Percentiles rank a stretch among this genome's conserved stretches.
phyloP scores from a whole-genome alignment of 1,140 invertebrate genomes.

The Drosophila orena region DNA sequence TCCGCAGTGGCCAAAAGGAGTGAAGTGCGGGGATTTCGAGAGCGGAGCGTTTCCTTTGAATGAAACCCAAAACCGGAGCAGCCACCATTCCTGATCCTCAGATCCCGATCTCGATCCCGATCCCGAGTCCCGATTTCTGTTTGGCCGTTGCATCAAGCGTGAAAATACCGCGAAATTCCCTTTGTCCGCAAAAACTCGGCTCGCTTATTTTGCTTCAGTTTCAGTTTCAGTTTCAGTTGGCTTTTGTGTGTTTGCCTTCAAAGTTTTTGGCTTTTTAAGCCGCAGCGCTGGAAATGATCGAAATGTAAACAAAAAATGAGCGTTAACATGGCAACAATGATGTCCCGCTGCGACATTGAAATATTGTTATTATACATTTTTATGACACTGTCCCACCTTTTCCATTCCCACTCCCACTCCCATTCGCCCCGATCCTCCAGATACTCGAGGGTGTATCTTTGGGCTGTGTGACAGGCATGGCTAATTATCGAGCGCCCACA shows the following conservation, averaged over 20 bases:
- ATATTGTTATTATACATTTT: conserved; percentile 84
- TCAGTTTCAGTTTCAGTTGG: conserved; percentile 3
- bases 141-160: conserved; percentile 67
- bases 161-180: conserved; percentile 84
- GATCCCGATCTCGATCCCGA: conserved; percentile 1
- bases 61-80: conserved; percentile 76
- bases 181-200: conserved; percentile 31
- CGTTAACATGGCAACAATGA: conserved; percentile 85
- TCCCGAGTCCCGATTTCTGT: conserved; percentile 11
- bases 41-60: conserved; percentile 68
- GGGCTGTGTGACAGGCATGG: conserved; percentile 22
- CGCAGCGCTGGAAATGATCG: conserved; percentile 48
- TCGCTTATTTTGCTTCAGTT: not conserved
- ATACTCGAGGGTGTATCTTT: not conserved
- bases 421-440: no score
- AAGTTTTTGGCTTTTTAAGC: conserved; percentile 39
- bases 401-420: not conserved
- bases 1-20: conserved; percentile 44
- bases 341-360: conserved; percentile 82
- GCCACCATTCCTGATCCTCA: conserved; percentile 19
- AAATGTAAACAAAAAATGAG: conserved; percentile 81
- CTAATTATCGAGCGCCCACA: conserved; percentile 40
- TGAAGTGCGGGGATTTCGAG: conserved; percentile 8
- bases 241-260: conserved; percentile 16
- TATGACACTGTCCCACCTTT: conserved; percentile 70